Evolutionary conservation across 2,888 invertebrate species (phyloP).

Genomic region (Lordiphosa andalusiaca): DNA sequence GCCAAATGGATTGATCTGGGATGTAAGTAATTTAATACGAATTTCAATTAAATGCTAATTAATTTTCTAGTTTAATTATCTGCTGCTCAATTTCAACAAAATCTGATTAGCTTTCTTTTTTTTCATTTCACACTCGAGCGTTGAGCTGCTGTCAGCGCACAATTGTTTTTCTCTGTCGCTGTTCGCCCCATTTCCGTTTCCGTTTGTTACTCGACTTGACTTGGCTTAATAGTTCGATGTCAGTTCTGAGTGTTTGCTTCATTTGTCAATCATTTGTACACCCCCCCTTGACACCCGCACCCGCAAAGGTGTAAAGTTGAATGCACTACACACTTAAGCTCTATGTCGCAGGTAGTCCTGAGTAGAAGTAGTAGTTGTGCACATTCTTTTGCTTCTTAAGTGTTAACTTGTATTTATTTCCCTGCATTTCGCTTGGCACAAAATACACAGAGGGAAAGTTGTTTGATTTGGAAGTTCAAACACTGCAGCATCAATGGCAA

Average conservation of each 20-base stretch:
- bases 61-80: slow-evolving; percentile 8
- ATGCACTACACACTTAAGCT: slow-evolving; percentile 26
- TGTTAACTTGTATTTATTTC: neutral
- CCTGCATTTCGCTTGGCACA: too few species aligned
- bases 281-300: neutral
- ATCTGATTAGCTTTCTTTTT: slow-evolving; percentile 18
- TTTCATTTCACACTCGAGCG: neutral
- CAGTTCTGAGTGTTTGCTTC: slow-evolving; percentile 39
- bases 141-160: neutral
- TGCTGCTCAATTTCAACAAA: slow-evolving; percentile 5
- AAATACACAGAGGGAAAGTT: too few species aligned
- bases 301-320: slow-evolving; percentile 13
- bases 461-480: too few species aligned
- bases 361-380: neutral
- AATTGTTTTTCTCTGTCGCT: neutral
- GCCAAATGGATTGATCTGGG: too few species aligned
- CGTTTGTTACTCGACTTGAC: too few species aligned
- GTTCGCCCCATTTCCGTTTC: slow-evolving; percentile 13
- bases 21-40: too few species aligned
- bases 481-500: too few species aligned
- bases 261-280: slow-evolving; percentile 54
- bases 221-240: slow-evolving; percentile 38
- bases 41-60: too few species aligned
- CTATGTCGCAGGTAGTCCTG: slow-evolving; percentile 9
- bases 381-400: neutral